Conservation (phyloP, 2,888 invertebrate species). For the Caenorhabditis afra region DNA sequence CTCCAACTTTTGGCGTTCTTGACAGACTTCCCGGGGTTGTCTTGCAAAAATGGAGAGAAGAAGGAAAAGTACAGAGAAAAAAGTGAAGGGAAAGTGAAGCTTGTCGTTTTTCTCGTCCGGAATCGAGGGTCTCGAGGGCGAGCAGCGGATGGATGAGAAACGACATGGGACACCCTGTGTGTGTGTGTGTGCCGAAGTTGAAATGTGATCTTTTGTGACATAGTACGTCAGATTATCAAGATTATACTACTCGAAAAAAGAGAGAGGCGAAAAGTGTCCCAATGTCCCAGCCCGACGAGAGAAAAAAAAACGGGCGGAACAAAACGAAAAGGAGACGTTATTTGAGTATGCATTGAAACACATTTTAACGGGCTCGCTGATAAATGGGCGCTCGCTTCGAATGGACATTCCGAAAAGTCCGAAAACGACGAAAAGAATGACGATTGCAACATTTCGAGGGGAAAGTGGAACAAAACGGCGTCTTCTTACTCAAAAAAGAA, state of each 20-base stretch:
- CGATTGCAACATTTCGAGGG: no score
- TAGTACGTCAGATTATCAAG: conserved; percentile 58
- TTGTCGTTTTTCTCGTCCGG: background rate
- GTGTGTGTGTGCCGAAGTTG: conserved; percentile 28
- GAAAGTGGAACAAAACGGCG: background rate
- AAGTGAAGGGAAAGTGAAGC: background rate
- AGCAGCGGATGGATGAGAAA: conserved; percentile 31
- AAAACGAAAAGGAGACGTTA: conserved; percentile 23
- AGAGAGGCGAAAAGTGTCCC: conserved; percentile 23
- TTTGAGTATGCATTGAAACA: conserved; percentile 59
- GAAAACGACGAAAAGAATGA: background rate
- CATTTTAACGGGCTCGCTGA: conserved; percentile 53
- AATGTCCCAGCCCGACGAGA: background rate
- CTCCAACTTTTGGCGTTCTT: no score
- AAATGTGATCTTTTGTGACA: conserved; percentile 58
- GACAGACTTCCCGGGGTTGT: no score
- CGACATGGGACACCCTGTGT: conserved; percentile 51
- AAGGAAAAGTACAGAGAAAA: background rate
- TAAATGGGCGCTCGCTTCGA: conserved; percentile 34
- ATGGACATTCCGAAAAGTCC: conserved; percentile 28
- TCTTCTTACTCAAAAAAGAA: no score
- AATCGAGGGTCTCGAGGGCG: background rate
- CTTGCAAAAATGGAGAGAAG: no score
- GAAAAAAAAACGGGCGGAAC: conserved; percentile 7
- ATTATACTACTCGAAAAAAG: conserved; percentile 5